Evolutionary conservation across 2,888 invertebrate species (phyloP), one percentile per base, ranked within the genome.

Genomic region (Ormyrus labotus): DNA sequence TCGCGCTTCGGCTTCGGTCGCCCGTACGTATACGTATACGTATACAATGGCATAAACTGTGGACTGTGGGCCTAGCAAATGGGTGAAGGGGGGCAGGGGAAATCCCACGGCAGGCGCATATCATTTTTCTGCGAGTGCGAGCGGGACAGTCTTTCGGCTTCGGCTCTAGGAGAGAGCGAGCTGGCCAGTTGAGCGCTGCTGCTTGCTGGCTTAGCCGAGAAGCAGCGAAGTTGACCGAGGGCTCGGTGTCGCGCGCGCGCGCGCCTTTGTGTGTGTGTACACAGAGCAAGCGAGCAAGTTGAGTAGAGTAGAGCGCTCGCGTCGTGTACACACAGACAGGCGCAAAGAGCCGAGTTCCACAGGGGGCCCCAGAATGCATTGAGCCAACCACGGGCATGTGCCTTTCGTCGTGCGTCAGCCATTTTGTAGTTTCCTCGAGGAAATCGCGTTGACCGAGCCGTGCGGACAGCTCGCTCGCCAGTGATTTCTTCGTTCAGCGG

Each of bases 351-450:
- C 34, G 34, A 34, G 34, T 34, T 58, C 67, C 67, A 67, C 60
- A 58, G 79, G 77, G 83, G 85, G 85, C 84, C 92, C 92, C 92
- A 91, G 91, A 92, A 92, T 92, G 92, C 92, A 91, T 88, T 87
- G 87, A 88, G 85, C 91, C 91, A 92, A 34, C 34, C 91, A 92
- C 93, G 93, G 34, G 93, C 93, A 93, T 93, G 93, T 93, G 93
- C 93, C 93, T 91, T 90, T 91, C 74, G 70, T 70, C 34, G 81
- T 91, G 92, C 91, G 93, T 93, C 93, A 93, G 93, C 93, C 94
- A 94, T 94, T 93, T 94, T 93, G 93, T 93, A 92, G 93, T 93
- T 92, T 93, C 92, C 91, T 92, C 92, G 92, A 92, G 93, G 79
- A 93, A 93, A 92, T 93, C 92, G 93, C 92, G 92, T 93, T 92